Conservation (phyloP, 2,888 invertebrate genomes). For the Ichneumoninae sp. region DNA sequence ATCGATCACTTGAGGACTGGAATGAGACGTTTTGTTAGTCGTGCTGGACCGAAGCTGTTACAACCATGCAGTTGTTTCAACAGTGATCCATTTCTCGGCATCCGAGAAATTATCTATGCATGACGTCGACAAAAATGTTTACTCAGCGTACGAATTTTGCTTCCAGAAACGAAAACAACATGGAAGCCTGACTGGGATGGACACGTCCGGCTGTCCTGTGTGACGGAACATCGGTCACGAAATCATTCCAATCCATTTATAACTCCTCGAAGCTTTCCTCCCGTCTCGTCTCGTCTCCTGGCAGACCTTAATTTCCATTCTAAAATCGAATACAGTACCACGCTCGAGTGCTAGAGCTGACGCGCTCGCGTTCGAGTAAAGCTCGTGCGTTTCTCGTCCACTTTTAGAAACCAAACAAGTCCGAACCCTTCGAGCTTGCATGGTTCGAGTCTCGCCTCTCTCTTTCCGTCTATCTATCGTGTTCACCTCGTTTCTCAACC, state of each 20-base stretch:
- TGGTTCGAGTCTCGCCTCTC: constrained; percentile 33
- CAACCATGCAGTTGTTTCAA: background rate
- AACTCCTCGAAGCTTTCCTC: constrained; percentile 48
- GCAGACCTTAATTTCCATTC: constrained; percentile 65
- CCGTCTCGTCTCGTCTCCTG: constrained; percentile 49
- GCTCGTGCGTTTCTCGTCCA: constrained; percentile 45
- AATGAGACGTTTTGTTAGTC: background rate
- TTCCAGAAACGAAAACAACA: background rate
- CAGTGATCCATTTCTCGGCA: background rate
- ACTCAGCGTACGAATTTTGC: background rate
- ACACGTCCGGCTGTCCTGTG: background rate
- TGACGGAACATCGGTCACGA: constrained; percentile 63
- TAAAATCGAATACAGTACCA: constrained; percentile 57
- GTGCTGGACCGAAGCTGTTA: background rate
- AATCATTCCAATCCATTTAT: constrained; percentile 65
- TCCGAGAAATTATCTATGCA: background rate
- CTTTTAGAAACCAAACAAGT: constrained; percentile 70
- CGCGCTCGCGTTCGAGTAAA: constrained; percentile 34
- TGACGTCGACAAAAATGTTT: background rate
- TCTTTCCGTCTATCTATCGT: constrained; percentile 27
- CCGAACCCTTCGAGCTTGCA: constrained; percentile 51
- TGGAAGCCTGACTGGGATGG: background rate
- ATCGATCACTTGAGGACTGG: background rate
- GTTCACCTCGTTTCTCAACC: constrained; percentile 31
- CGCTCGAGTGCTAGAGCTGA: constrained; percentile 14